phyloP scores from a whole-genome alignment of 2,113 vertebrate species.

The Formicarius rufipectus region DNA sequence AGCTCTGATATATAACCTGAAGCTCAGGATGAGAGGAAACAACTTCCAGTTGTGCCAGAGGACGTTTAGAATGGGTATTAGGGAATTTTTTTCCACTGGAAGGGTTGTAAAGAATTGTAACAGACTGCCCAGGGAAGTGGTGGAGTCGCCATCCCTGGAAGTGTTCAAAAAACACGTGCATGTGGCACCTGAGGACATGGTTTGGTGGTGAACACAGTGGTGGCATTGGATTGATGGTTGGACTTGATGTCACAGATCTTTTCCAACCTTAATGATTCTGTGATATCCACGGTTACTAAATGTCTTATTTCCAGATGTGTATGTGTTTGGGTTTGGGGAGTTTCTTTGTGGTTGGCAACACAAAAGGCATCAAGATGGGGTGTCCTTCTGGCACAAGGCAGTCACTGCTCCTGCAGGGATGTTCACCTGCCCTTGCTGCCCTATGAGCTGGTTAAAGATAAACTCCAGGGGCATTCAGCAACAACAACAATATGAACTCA shows the following conservation, averaged over 20 bases:
- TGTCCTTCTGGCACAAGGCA: neutral
- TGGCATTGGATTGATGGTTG: neutral
- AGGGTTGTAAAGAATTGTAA: neutral
- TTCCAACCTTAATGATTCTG: neutral
- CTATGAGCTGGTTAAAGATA: neutral
- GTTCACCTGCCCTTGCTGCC: neutral
- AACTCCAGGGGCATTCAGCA: neutral
- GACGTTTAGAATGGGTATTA: neutral
- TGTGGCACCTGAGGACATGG: neutral
- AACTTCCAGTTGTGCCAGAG: neutral
- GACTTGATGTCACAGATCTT: neutral
- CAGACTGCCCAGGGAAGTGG: neutral
- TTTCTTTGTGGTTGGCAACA: neutral
- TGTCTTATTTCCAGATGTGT: neutral
- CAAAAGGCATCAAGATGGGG: neutral
- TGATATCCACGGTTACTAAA: fast-evolving
- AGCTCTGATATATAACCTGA: neutral
- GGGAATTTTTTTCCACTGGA: neutral
- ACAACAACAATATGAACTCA: neutral
- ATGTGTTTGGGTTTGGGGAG: fast-evolving
- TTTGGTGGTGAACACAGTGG: neutral
- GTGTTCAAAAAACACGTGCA: neutral
- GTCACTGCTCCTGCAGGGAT: neutral
- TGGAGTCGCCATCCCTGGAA: neutral
- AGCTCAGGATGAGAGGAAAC: neutral